A percentile compares a stretch with the other conserved stretches of the same genome.
phyloP scores from a whole-genome alignment of 2,888 invertebrate species.

The Odontocolon sp. region DNA sequence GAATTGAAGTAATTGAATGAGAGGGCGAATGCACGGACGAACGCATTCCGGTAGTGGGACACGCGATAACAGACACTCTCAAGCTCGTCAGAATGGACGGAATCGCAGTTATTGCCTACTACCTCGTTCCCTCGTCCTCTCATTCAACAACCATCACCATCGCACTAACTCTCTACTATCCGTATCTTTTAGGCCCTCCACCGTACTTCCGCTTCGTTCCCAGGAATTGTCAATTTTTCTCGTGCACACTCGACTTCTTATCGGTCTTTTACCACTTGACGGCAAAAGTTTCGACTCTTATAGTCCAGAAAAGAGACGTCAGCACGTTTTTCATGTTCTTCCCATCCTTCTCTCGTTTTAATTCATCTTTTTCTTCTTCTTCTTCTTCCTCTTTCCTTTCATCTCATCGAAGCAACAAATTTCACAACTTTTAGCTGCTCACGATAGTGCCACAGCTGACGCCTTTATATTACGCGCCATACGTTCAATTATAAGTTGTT shows the following conservation, averaged over 20 bases:
- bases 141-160: conserved; percentile 5
- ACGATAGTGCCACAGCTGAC: conserved; percentile 32
- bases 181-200: not conserved
- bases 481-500: conserved; percentile 38
- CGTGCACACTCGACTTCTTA: conserved; percentile 26
- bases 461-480: not conserved
- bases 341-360: not conserved
- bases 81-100: conserved; percentile 46
- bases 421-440: conserved; percentile 39
- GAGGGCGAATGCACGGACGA: not conserved
- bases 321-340: conserved; percentile 15
- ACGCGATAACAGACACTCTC: conserved; percentile 33
- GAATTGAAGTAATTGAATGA: conserved; percentile 56
- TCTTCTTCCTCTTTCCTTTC: not conserved
- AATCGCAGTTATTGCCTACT: conserved; percentile 44
- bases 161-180: conserved; percentile 8
- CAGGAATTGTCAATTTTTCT: conserved; percentile 44
- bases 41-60: not conserved
- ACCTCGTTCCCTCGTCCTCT: conserved; percentile 7
- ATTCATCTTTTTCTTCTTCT: conserved; percentile 10
- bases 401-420: conserved; percentile 34
- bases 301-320: conserved; percentile 41
- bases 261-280: not conserved
- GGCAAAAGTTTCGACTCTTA: conserved; percentile 26
- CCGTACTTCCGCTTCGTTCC: conserved; percentile 19